Base-by-base conservation (phyloP, 2,888 invertebrate genomes). In the Agapostemon virescens region DNA sequence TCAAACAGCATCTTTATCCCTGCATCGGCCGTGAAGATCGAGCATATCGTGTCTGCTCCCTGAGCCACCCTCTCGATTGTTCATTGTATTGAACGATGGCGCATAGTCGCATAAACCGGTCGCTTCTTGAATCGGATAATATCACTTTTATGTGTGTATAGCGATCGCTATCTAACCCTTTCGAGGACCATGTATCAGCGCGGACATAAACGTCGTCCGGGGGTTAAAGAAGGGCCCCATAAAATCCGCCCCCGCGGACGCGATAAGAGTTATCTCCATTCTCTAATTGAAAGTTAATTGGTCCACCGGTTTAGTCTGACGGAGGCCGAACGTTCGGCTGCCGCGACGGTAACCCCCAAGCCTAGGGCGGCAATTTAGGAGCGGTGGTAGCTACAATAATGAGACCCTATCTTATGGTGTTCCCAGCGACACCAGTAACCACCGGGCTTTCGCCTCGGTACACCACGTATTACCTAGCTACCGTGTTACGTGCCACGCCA, bases 271-370 rank as follows among this genome's bases (percentile, higher is more conserved):
- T 92, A 92, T 92, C 92, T 92, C 85, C 82, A 77, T 86, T 83
- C 85, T 91, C 91, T 92, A 92, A 92, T 92, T 92, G 92, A 92
- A 92, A 92, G 91, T 92, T 92, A 92, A 92, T 92, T 92, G 92
- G 92, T 91, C 92, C 91, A 87, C 89, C 89, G 89, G 91, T 92
- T 82, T 90, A 90, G 90, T 87, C 85, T 78, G 71, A 40, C 68
- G 73, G 73, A 74, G 76, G 72, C 77, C 73, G 75, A 69, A 73
- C 79, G 79, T 58, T 79, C 83, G 33, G 76, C 70, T 67, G 36
- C 68, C 70, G 69, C 55, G 61, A 40, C 73, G 74, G 68, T 66
- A 70, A 80, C 71, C 49, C 71, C 83, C 33, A 9, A 84, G 90
- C 91, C 90, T 88, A 85, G 89, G 89, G 91, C 90, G 89, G 89